Evolutionary conservation across 2,888 invertebrate species (phyloP).

Genomic region (Pristionchus maxplancki): DNA sequence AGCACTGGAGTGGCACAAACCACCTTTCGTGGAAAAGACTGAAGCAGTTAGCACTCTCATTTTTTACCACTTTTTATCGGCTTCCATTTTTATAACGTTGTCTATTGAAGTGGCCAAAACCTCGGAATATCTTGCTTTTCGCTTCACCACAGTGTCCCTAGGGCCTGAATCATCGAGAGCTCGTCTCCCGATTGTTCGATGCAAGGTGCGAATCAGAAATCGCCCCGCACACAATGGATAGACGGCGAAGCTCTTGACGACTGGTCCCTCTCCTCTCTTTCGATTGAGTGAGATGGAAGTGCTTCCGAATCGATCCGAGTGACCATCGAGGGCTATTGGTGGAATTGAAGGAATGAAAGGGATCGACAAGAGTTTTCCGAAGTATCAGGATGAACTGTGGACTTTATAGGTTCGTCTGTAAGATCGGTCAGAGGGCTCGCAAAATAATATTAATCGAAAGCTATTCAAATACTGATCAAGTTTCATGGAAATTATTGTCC

Average conservation of each 20-base stretch:
- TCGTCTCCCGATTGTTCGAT: neutral
- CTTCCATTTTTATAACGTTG: too few relatives aligned
- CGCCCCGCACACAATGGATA: neutral
- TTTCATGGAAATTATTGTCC: too few relatives aligned
- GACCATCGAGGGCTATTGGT: neutral
- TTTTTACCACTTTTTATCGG: too few relatives aligned
- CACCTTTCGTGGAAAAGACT: too few relatives aligned
- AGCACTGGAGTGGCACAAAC: too few relatives aligned
- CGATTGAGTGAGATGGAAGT: neutral
- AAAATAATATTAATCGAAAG: too few relatives aligned
- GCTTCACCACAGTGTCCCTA: neutral
- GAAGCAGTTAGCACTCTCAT: too few relatives aligned
- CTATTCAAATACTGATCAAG: too few relatives aligned
- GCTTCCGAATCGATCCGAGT: conserved; percentile 4
- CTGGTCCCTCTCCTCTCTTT: conserved; percentile 11
- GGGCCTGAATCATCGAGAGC: neutral
- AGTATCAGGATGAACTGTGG: too few relatives aligned
- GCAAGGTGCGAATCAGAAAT: conserved; percentile 32
- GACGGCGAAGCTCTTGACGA: conserved; percentile 28
- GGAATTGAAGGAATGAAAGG: neutral
- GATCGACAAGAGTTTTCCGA: neutral
- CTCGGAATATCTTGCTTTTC: neutral
- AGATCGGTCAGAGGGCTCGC: too few relatives aligned
- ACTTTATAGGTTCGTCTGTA: too few relatives aligned
- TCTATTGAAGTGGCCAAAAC: too few relatives aligned